Conservation (phyloP, 2,888 invertebrate species). For the Hydraecia micacea region DNA sequence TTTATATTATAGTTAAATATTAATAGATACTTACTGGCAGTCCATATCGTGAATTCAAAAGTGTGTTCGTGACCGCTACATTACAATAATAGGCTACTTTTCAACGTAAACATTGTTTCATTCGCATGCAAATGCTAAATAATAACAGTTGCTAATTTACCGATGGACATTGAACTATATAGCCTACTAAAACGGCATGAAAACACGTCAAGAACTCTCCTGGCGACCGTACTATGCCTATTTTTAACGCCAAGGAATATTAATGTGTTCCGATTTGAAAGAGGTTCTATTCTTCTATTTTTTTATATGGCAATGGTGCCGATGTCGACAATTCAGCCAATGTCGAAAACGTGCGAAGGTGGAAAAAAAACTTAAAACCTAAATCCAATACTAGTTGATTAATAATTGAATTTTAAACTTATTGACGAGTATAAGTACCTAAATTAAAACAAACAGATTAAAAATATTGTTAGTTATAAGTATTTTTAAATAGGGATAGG, state of each 20-base stretch:
- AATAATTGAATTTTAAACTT: too few species aligned
- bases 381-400: too few species aligned
- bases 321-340: background rate
- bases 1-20: too few species aligned
- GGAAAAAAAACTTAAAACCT: too few species aligned
- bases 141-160: background rate
- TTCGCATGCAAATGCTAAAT: slow-evolving; percentile 5
- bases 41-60: background rate
- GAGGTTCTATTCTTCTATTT: background rate
- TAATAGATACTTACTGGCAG: background rate
- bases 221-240: slow-evolving; percentile 9
- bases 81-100: background rate
- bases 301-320: background rate
- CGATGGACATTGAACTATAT: slow-evolving; percentile 23
- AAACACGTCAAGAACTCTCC: slow-evolving; percentile 8
- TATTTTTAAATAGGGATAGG: too few species aligned
- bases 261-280: slow-evolving; percentile 21
- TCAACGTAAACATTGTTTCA: slow-evolving; percentile 25
- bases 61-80: slow-evolving; percentile 22
- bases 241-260: slow-evolving; percentile 25
- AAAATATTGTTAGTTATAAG: too few species aligned
- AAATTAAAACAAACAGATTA: too few species aligned
- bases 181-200: background rate
- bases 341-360: too few species aligned
- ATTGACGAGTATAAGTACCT: too few species aligned